These are phyloP conservation scores for Agrotis clavis DNA, from an alignment of 2,888 invertebrate species.

Conservation along the genomic window DNA sequence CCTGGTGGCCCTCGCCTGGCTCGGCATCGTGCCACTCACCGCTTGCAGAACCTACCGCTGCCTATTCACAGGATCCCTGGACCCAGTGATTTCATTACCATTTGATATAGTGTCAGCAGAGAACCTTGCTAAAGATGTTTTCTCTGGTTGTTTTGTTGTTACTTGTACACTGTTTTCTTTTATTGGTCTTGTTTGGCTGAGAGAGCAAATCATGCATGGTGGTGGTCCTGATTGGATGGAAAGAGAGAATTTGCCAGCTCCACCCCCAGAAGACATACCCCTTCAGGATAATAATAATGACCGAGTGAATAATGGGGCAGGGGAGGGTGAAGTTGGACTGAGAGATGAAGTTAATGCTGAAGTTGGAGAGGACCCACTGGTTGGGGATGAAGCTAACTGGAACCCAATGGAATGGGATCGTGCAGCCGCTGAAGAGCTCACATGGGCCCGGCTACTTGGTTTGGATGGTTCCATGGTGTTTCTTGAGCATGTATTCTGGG, in stretches of 20 bases:
- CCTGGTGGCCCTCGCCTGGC: slow-evolving; percentile 98
- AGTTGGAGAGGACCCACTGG: slow-evolving; percentile 89
- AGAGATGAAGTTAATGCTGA: slow-evolving; percentile 84
- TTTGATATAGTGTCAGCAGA: slow-evolving; percentile 98
- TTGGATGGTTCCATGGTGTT: slow-evolving; percentile 99
- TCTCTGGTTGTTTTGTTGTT: slow-evolving; percentile 99
- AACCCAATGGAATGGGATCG: slow-evolving; percentile 99
- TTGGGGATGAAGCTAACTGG: slow-evolving; percentile 97
- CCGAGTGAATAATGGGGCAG: slow-evolving; percentile 81
- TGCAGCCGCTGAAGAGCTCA: slow-evolving; percentile 98
- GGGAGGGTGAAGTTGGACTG: slow-evolving; percentile 78
- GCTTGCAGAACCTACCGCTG: slow-evolving; percentile 99
- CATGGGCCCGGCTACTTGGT: slow-evolving; percentile 99
- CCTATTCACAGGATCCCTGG: slow-evolving; percentile 97
- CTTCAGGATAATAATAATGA: slow-evolving; percentile 89
- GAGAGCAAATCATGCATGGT: slow-evolving; percentile 99
- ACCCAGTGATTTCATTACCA: slow-evolving; percentile 96
- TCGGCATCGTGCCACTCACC: slow-evolving; percentile 98
- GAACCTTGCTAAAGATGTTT: slow-evolving; percentile 97
- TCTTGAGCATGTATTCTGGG: slow-evolving; percentile 99
- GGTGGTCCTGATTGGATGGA: slow-evolving; percentile 99
- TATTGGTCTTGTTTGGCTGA: slow-evolving; percentile 98
- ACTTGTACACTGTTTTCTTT: slow-evolving; percentile 98
- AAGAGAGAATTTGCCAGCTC: slow-evolving; percentile 91
- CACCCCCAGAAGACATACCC: slow-evolving; percentile 86